Evolutionary conservation across 2,113 vertebrate genomes (phyloP).

Genomic region (Tragelaphus imberbis): DNA sequence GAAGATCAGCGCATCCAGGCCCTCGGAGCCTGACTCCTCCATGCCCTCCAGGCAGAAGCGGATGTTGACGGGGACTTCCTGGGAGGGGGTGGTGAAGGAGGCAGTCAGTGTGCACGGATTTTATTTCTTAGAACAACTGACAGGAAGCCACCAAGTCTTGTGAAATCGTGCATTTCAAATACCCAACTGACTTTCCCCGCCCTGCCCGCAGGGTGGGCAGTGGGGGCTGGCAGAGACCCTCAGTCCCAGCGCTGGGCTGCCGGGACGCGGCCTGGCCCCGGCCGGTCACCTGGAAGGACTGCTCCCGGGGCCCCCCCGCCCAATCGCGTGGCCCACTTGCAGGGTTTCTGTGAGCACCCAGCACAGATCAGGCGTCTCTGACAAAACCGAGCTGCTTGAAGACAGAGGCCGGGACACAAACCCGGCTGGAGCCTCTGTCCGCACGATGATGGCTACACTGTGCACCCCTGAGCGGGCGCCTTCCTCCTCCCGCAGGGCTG

Average conservation of each 20-base stretch:
- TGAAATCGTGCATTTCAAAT: background rate
- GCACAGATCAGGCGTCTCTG: fast-evolving
- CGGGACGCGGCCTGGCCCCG: too few species aligned
- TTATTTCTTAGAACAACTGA: background rate
- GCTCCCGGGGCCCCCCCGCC: fast-evolving
- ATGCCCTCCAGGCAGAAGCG: slow-evolving; percentile 98
- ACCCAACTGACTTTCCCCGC: background rate
- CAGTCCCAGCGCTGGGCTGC: background rate
- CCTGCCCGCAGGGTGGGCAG: fast-evolving
- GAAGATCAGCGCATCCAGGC: slow-evolving; percentile 92
- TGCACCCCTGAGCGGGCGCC: background rate
- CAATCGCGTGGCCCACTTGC: fast-evolving
- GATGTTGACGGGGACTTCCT: slow-evolving; percentile 96
- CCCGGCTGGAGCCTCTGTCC: fast-evolving
- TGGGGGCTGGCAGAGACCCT: fast-evolving
- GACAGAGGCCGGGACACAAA: background rate
- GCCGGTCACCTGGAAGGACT: background rate
- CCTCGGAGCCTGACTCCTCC: slow-evolving; percentile 97
- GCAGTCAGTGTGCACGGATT: fast-evolving
- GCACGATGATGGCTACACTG: fast-evolving
- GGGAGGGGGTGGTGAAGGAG: background rate
- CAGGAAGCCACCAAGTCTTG: background rate
- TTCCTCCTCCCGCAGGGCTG: background rate
- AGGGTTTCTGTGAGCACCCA: background rate
- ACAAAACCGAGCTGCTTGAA: background rate